Percentiles rank a stretch among this genome's conserved stretches.
These are phyloP conservation scores for Chaitophorus viminalis DNA, from an alignment of 2,888 invertebrate genomes.

Conservation along the genomic window DNA sequence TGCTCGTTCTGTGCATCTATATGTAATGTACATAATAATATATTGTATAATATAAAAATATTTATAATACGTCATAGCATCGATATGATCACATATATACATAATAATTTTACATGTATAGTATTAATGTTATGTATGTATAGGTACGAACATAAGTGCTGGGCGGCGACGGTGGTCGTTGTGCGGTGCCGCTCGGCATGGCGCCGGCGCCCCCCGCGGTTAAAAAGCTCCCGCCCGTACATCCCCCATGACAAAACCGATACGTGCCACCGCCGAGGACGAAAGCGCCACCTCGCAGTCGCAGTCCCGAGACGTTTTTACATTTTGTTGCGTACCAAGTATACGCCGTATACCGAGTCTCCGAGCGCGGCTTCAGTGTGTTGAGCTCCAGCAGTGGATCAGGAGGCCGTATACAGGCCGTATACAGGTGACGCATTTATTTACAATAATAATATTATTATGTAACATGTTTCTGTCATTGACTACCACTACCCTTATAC, in stretches of 20 bases:
- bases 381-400: not conserved
- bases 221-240: not conserved
- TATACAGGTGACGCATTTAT: not conserved
- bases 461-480: not conserved
- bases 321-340: not conserved
- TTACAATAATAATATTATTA: too few species aligned
- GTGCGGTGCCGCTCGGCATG: not conserved
- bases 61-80: too few species aligned
- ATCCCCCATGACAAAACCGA: not conserved
- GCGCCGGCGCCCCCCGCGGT: conserved; percentile 39
- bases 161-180: not conserved
- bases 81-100: too few species aligned
- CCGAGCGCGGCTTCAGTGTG: not conserved
- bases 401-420: too few species aligned
- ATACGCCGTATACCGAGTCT: not conserved
- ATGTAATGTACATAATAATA: too few species aligned
- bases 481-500: not conserved
- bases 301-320: not conserved
- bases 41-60: too few species aligned
- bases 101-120: too few species aligned
- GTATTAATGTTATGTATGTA: not conserved
- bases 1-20: too few species aligned
- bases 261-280: conserved; percentile 16
- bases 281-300: conserved; percentile 20
- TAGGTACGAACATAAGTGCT: not conserved